Evolutionary conservation across 2,797 vertebrate species (phyloP), one percentile per base, ranked within the genome.

Genomic region (Pipistrellus kuhlii): DNA sequence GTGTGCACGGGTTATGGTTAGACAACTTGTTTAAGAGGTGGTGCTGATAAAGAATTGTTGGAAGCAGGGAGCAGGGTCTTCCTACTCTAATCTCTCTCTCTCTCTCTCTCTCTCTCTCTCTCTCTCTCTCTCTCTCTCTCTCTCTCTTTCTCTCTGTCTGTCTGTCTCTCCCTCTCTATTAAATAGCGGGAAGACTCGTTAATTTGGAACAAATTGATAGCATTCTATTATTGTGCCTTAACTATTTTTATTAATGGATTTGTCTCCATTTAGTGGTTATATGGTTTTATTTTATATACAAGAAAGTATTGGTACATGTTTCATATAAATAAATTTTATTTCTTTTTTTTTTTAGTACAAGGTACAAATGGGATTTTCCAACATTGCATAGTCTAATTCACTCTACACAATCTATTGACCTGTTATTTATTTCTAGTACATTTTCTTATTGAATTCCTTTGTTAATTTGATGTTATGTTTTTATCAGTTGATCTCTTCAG

Each of bases 381-480:
- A 17, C 5, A 9, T 27, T 64, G 17, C 15, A 1, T 64, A n/a
- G 7, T 55, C 3, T 77, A 57, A 51, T 51, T 76, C 13, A 72
- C 82, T 83, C 57, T 38, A 88, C 41, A 64, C 55, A 85, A 83
- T 35, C 23, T 53, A 30, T 21, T n/a, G 32, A 38, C 20, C 66
- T 82, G 78, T 88, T 10, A 35, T 38, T 82, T 85, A 72, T 73
- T 85, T 76, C 25, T 32, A 81, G 20, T 78, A 44, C 51, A 38
- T 83, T 21, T 80, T 88, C 64, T 46, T 53, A 46, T 38, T 59
- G 25, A 91, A 88, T 35, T 46, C 21, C 41, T 71, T 23, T 48
- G 9, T 85, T 85, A 88, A 86, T 62, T 95, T 86, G 71, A 66
- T 88, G 48, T 51, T 69, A 23, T 44, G 12, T 55, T 21, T 72